Conservation (phyloP, 2,888 invertebrate species). For the Ceraclea dissimilis region DNA sequence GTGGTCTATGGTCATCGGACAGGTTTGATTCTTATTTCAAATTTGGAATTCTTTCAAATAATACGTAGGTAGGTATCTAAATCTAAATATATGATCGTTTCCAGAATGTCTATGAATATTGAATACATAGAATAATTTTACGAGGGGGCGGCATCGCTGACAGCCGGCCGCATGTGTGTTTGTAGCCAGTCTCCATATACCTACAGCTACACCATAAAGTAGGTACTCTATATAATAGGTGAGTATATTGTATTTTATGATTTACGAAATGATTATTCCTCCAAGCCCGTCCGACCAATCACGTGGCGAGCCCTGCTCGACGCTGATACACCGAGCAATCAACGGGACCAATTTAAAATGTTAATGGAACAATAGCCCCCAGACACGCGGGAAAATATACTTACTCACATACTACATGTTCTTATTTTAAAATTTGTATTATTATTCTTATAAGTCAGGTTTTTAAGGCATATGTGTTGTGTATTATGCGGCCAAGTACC, state of each 20-base stretch:
- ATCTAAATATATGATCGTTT: too few species aligned
- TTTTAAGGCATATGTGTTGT: too few species aligned
- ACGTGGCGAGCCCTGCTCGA: conserved; percentile 9
- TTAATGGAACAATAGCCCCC: conserved; percentile 25
- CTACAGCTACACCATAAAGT: too few species aligned
- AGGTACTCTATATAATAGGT: too few species aligned
- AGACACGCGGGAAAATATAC: conserved; percentile 20
- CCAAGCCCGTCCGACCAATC: conserved; percentile 16
- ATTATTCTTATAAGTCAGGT: too few species aligned
- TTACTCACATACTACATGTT: background rate
- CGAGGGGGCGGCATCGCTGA: conserved; percentile 25
- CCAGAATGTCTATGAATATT: background rate
- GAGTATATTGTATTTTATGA: conserved; percentile 18
- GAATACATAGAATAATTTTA: conserved; percentile 14
- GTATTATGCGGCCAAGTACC: too few species aligned
- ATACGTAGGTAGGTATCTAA: too few species aligned
- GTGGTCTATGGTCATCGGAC: too few species aligned
- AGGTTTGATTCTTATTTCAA: too few species aligned
- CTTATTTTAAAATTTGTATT: background rate
- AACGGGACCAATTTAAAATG: conserved; percentile 23
- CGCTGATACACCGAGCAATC: conserved; percentile 12
- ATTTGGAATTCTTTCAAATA: too few species aligned
- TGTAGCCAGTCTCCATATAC: too few species aligned
- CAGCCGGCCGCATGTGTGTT: conserved; percentile 17
- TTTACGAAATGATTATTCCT: conserved; percentile 22